Conservation (phyloP, 1,140 invertebrate species). For the Fragariocoptes setiger region DNA sequence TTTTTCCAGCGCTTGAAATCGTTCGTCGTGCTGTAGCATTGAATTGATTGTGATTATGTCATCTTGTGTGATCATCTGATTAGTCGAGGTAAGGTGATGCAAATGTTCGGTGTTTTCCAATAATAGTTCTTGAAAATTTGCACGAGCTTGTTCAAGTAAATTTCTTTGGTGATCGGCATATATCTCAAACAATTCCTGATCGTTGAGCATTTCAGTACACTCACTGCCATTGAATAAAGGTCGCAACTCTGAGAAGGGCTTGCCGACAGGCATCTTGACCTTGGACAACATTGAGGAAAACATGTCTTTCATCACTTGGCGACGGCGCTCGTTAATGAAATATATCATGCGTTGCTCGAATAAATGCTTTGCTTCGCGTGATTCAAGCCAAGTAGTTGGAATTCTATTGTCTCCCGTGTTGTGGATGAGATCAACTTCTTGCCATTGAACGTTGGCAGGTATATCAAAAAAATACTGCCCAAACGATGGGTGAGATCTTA, state of each 20-base stretch:
- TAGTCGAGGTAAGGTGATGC: constrained; percentile 50
- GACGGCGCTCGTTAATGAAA: constrained; percentile 56
- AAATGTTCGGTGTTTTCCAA: constrained; percentile 77
- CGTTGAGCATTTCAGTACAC: constrained; percentile 62
- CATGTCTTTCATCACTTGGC: constrained; percentile 40
- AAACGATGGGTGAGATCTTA: constrained; percentile 57
- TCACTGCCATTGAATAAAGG: constrained; percentile 78
- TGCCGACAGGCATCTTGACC: constrained; percentile 29
- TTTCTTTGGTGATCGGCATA: constrained; percentile 79
- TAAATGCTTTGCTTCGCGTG: constrained; percentile 55
- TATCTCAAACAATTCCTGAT: constrained; percentile 60
- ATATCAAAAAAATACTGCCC: constrained; percentile 49
- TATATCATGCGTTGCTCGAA: constrained; percentile 67
- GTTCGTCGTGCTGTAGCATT: constrained; percentile 50
- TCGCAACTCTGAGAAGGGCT: constrained; percentile 58
- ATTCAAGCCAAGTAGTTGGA: constrained; percentile 62
- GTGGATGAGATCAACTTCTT: constrained; percentile 34
- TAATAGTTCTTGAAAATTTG: constrained; percentile 67
- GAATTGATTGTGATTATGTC: constrained; percentile 75
- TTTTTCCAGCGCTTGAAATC: constrained; percentile 65
- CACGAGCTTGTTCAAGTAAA: constrained; percentile 58
- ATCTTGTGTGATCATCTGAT: constrained; percentile 58
- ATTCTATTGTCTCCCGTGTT: constrained; percentile 28
- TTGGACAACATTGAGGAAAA: constrained; percentile 76
- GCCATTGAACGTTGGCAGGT: constrained; percentile 36